Base-by-base conservation (phyloP, 2,113 vertebrate species). In the Larimichthys crocea region DNA sequence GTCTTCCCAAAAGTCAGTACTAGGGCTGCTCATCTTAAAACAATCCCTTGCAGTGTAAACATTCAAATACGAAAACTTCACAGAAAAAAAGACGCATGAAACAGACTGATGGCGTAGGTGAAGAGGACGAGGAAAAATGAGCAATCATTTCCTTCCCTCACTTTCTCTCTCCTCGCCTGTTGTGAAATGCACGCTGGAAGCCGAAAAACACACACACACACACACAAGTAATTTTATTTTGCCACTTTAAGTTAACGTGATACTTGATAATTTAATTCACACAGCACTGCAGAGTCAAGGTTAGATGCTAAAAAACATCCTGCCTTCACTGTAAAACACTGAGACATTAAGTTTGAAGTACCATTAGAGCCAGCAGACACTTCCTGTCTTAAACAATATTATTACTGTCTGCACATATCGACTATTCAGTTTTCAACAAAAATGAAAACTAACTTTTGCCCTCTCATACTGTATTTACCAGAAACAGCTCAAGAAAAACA, bases 201-300 rank as follows among this genome's bases (percentile, higher is more conserved):
- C 40, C 55, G 17, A 11, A 31, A 46, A 22, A 50, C 40, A 17
- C 2, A 14, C 5, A 15, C 3, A 49, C 2, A 14, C 5, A 15
- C 3, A 63, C 57, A 49, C 3, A 46, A 9, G 4, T 52, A 2
- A 71, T 48, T 67, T 55, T n/a, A 70, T 80, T 68, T 50, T 22
- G 44, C 31, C 31, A 40, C 49, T 74, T 64, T 67, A 70, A 3
- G 19, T 49, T 49, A 66, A 66, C 20, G 10, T 55, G 24, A 78
- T 55, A 44, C 40, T n/a, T 61, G 35, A 53, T 67, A 56, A 68
- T 56, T 79, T 16, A 73, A 78, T 22, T 6, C 31, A 50, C 55
- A 3, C 59, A 55, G 48, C 55, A 2, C 19, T 68, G 62, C 42
- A 56, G 29, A 61, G 46, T 56, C 60, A 59, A 66, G 61, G 48